Base-by-base conservation (phyloP, 2,113 vertebrate genomes). In the Equus quagga region DNA sequence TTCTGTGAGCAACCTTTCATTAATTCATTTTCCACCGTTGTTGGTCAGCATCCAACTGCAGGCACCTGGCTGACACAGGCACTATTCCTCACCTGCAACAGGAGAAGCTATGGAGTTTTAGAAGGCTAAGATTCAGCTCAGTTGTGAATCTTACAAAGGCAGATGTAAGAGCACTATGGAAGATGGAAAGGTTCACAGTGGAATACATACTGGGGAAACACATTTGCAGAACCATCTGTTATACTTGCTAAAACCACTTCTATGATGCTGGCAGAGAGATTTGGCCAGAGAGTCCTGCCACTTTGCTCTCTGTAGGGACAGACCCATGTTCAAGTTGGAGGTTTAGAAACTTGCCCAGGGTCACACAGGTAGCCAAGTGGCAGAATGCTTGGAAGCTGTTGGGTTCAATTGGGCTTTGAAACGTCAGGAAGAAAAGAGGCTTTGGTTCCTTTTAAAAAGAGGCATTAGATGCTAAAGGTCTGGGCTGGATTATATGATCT, bases 401-500 rank as follows among this genome's bases (percentile, higher is more conserved):
- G 64, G 44, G 51, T 78, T 83, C n/a, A 26, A n/a, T 1, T 89
- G 46, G 70, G 73, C 62, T 80, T 94, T 81, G 73, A 97, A 98
- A 97, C 69, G 56, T 93, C 46, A 62, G 69, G n/a, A 89, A 91
- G 87, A 91, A 94, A 97, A 91, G 72, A 81, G 60, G 81, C 58
- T 88, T 96, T 94, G 76, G 65, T 64, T 94, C 41, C 58, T 81
- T 93, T 76, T 91, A 19, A 76, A 90, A 78, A 70, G 36, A 58
- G 64, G 84, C 64, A 41, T 72, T 70, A 24, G 78, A 54, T 91
- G 70, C 60, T 81, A 72, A 94, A 93, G 67, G 92, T 91, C 92
- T 94, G 78, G 58, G 24, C n/a, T 88, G 78, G 76, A 82, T 91
- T 78, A 78, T 85, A 72, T n/a, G 54, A 56, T 31, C 41, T 58